Evolutionary conservation across 2,888 invertebrate species (phyloP).

Genomic region (Cephalotes varians): DNA sequence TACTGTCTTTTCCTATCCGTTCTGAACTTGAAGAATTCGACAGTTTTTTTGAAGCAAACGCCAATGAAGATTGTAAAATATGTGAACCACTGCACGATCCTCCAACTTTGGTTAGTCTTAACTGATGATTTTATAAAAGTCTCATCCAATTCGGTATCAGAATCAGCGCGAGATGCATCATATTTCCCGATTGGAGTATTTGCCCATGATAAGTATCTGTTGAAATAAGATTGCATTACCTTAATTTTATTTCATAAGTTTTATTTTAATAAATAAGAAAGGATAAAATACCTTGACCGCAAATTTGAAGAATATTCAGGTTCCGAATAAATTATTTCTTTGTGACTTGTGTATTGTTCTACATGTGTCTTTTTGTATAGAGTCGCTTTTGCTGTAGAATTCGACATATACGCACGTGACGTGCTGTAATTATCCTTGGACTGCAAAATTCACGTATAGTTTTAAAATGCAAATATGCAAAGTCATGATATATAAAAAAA

Average conservation of each 20-base stretch:
- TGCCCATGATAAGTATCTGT: conserved; percentile 30
- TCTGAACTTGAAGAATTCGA: conserved; percentile 75
- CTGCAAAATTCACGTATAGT: conserved; percentile 44
- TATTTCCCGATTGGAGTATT: conserved; percentile 9
- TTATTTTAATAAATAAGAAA: not conserved
- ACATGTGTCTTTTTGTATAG: conserved; percentile 76
- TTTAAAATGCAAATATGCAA: conserved; percentile 8
- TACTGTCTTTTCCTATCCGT: conserved; percentile 70
- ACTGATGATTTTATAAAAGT: conserved; percentile 57
- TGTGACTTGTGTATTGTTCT: conserved; percentile 76
- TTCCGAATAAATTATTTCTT: conserved; percentile 73
- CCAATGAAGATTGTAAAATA: conserved; percentile 68
- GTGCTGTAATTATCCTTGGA: conserved; percentile 10
- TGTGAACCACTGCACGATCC: conserved; percentile 66
- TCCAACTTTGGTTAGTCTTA: conserved; percentile 60
- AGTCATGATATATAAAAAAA: not conserved
- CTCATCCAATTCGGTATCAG: conserved; percentile 80
- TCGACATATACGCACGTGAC: conserved; percentile 63
- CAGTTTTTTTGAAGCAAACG: conserved; percentile 70
- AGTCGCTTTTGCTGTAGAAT: conserved; percentile 67
- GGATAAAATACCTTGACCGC: conserved; percentile 57
- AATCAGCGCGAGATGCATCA: conserved; percentile 74
- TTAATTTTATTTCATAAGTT: not conserved
- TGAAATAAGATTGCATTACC: not conserved
- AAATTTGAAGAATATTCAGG: conserved; percentile 19